Percentiles rank a stretch among this genome's conserved stretches.
phyloP scores from a whole-genome alignment of 1,140 invertebrate genomes.

The Agrypnia vestita region DNA sequence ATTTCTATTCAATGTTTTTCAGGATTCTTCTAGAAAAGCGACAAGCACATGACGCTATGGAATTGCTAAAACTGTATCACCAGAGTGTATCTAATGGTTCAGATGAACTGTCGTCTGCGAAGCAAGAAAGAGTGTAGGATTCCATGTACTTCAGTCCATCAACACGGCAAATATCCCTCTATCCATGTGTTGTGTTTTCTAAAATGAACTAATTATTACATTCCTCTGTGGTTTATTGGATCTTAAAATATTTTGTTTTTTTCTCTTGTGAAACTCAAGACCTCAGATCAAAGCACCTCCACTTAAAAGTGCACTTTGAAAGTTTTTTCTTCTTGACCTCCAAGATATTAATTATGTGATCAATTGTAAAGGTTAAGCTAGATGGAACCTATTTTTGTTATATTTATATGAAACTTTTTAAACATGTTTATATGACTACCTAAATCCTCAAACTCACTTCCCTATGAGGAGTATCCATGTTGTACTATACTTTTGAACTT shows the following conservation, averaged over 20 bases:
- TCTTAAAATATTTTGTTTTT: not conserved
- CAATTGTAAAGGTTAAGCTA: too few species aligned
- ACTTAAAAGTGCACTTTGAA: too few species aligned
- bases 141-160: slow-evolving; percentile 24
- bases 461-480: too few species aligned
- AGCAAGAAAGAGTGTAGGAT: slow-evolving; percentile 68
- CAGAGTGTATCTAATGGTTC: slow-evolving; percentile 72
- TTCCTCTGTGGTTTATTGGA: slow-evolving; percentile 51
- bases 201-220: slow-evolving; percentile 46
- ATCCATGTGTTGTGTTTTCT: slow-evolving; percentile 57
- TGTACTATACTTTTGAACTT: too few species aligned
- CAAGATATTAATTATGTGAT: too few species aligned
- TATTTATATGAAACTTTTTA: too few species aligned
- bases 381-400: too few species aligned
- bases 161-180: slow-evolving; percentile 23
- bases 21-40: slow-evolving; percentile 84
- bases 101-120: slow-evolving; percentile 68
- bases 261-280: too few species aligned
- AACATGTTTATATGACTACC: too few species aligned
- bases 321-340: too few species aligned
- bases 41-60: slow-evolving; percentile 88
- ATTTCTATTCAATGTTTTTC: slow-evolving; percentile 40
- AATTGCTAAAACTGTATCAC: slow-evolving; percentile 78
- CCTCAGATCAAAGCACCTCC: too few species aligned
- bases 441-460: too few species aligned